Percentiles rank a stretch among this genome's conserved stretches.
These are phyloP conservation scores for Acanthoscelides obtectus DNA, from an alignment of 2,888 invertebrate species.

Conservation along the genomic window DNA sequence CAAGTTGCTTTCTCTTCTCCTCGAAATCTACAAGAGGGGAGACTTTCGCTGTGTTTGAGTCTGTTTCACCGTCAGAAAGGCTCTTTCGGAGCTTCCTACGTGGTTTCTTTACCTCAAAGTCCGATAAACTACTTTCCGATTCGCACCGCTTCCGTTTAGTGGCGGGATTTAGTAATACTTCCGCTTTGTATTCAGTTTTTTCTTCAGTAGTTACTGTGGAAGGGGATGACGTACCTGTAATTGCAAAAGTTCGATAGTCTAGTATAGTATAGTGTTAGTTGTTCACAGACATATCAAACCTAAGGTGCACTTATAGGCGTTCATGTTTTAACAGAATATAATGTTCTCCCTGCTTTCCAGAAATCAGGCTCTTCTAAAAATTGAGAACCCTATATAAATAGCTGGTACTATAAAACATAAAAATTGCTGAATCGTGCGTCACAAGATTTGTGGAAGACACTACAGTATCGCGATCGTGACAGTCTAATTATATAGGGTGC, in stretches of 20 bases:
- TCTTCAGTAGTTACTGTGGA: background rate
- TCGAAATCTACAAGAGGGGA: background rate
- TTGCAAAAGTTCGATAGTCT: slow-evolving; percentile 5
- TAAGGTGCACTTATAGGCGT: no score
- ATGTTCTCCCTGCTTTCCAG: no score
- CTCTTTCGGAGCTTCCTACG: slow-evolving; percentile 10
- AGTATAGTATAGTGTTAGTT: no score
- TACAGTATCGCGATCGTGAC: no score
- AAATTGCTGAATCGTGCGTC: no score
- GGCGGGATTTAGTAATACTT: background rate
- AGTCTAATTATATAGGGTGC: no score
- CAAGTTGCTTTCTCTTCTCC: background rate
- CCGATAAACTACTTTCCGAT: slow-evolving; percentile 38
- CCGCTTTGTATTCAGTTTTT: background rate
- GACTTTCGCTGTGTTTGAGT: background rate
- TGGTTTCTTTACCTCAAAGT: slow-evolving; percentile 28
- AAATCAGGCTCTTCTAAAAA: no score
- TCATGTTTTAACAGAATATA: no score
- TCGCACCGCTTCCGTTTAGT: slow-evolving; percentile 26
- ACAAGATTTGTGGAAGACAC: no score
- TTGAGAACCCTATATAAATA: no score
- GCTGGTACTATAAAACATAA: no score
- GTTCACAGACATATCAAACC: no score
- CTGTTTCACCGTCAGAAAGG: slow-evolving; percentile 1
- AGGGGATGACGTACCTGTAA: slow-evolving; percentile 10